Evolutionary conservation across 2,113 vertebrate genomes (phyloP), one percentile per base, ranked within the genome.

Genomic region (Antennarius striatus): DNA sequence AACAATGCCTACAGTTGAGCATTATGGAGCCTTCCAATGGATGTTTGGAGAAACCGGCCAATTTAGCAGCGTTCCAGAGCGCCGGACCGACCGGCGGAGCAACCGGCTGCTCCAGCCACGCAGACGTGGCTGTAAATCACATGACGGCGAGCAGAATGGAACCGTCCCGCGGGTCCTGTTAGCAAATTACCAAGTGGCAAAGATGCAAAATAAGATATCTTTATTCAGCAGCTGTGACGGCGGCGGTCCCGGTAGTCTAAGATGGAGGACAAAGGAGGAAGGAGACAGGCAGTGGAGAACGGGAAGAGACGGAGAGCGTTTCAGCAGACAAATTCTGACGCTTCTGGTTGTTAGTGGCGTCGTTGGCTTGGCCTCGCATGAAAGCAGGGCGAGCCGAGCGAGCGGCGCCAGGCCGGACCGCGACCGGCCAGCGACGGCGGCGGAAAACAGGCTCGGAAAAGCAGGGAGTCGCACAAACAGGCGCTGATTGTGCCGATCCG

Each of bases 31-130:
- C 67, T 39, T 71, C 71, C 78, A 73, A 75, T 11, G 77, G 68
- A 59, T 69, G 77, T 79, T 86, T 84, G 76, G 73, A 79, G 71
- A 87, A 90, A 88, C 77, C 68, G 84, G 85, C 79, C 85, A 87
- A 90, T 86, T 89, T 82, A 84, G 82, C 67, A 64, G 70, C 66
- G 62, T 82, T 83, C 76, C 83, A 79, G 66, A 75, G 81, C 78
- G 73, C 30, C 49, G 77, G 73, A 68, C 66, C 5, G 62, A 52
- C 73, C 79, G 74, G 57, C 77, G 62, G 60, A 36, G 36, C 15
- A 61, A 67, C 68, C 71, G 71, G 52, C 71, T 72, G 69, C 71
- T 70, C 63, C 53, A 56, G 64, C 70, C 56, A 66, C 50, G 54
- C 57, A 66, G 8, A 74, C 63, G 53, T 6, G 54, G 63, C 55